Evolutionary conservation across 1,140 invertebrate species (phyloP), one percentile per base, ranked within the genome.

Genomic region (Lineus longissimus): DNA sequence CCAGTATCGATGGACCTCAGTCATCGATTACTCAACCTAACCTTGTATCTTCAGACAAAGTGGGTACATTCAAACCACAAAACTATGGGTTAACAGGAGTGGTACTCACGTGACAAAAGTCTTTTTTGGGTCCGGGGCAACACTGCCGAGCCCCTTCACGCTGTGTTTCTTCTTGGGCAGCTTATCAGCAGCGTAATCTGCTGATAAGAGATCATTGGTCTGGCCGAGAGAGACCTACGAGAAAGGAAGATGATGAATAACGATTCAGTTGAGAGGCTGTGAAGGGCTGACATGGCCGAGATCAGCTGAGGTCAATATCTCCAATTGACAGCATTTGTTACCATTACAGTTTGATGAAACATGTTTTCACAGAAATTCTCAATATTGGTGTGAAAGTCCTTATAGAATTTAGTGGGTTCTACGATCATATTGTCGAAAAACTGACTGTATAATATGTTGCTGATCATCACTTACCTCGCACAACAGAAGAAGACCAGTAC

Each of bases 401-500:
- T 43, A 43, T 43, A 43, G 11, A 43, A 11, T 43, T 11, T 43
- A 43, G 19, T 43, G 11, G 19, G 11, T 43, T 13, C 11, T 43
- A 13, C 40, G 11, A 43, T 43, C 40, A 43, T 43, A 43, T 13
- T 43, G 40, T 13, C 19, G 11, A 43, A 11, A 13, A 13, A 11
- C 11, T 43, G 11, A 19, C 19, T 43, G 19, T 11, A 43, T 13
- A 43, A 43, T 43, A 19, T 19, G 19, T 43, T 11, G 19, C 19
- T 43, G 11, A 11, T 13, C 11, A 23, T 6, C 25, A 68, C 73
- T 73, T 69, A 98, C 96, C 82, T 98, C 95, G 79, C 94, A 97
- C 0, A 99, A 83, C 62, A 98, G 71, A 74, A 99, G 72, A 15
- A 97, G 80, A 61, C 95, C 95, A 15, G 87, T 87, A 30, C 88